Conservation (phyloP, 2,113 vertebrate species). For the Gnathonemus longibarbis region DNA sequence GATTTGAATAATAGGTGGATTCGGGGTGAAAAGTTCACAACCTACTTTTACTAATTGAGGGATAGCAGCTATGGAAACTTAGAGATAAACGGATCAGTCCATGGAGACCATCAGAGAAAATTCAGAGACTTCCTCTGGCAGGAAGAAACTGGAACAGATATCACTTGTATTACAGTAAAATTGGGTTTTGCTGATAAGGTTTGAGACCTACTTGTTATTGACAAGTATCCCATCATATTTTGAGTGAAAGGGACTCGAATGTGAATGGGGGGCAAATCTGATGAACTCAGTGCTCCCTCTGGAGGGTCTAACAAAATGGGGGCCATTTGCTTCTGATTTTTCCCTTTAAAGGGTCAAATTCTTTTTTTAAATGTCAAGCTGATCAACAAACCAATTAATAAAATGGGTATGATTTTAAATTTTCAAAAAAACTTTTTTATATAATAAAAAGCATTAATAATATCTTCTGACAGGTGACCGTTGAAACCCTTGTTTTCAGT, state of each 20-base stretch:
- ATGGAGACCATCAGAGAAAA: slow-evolving; percentile 27
- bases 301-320: slow-evolving; percentile 26
- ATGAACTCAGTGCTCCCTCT: slow-evolving; percentile 57
- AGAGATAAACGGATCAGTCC: slow-evolving; percentile 31
- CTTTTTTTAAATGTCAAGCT: slow-evolving; percentile 14
- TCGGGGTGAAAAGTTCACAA: neutral
- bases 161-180: slow-evolving; percentile 15
- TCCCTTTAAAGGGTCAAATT: slow-evolving; percentile 44
- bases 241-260: slow-evolving; percentile 55
- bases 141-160: slow-evolving; percentile 27
- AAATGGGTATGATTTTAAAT: slow-evolving; percentile 4
- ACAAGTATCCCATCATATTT: slow-evolving; percentile 65
- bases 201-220: slow-evolving; percentile 59
- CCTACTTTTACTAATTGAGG: neutral
- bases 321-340: slow-evolving; percentile 37
- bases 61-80: neutral
- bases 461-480: neutral
- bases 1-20: too few species aligned
- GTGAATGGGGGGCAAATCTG: slow-evolving; percentile 58
- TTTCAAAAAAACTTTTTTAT: neutral
- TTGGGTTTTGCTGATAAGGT: slow-evolving; percentile 45
- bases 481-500: neutral
- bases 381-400: slow-evolving; percentile 19
- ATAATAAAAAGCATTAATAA: neutral
- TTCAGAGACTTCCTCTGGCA: slow-evolving; percentile 35